phyloP scores from a whole-genome alignment of 2,113 vertebrate species.

The Columba livia region DNA sequence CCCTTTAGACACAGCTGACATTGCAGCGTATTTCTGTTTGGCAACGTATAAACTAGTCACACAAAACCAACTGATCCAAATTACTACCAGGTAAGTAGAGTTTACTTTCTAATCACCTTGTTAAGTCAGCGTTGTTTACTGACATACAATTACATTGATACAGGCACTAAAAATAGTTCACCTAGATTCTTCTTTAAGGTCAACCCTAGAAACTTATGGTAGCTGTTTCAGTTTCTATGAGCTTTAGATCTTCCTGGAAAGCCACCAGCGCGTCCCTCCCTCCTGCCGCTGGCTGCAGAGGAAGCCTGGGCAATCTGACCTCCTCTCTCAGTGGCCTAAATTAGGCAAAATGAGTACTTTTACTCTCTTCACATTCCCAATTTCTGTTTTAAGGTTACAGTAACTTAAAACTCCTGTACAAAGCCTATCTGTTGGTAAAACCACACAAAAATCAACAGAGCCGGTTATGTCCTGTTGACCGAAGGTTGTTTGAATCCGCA shows the following conservation, averaged over 20 bases:
- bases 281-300: neutral
- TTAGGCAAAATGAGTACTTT: neutral
- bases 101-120: neutral
- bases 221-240: neutral
- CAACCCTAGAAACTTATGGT: neutral
- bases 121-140: neutral
- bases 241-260: neutral
- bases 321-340: neutral
- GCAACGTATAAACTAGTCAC: neutral
- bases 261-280: neutral
- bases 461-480: neutral
- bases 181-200: slow-evolving; percentile 9
- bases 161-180: neutral
- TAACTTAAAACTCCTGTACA: neutral
- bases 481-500: neutral
- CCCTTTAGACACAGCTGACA: neutral
- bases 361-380: neutral
- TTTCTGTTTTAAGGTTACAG: neutral
- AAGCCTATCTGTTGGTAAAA: neutral
- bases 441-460: neutral
- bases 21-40: neutral
- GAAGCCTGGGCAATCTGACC: neutral
- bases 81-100: neutral
- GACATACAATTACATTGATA: neutral
- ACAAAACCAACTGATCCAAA: neutral